Conservation (phyloP, 1,140 invertebrate genomes). For the Radopholus similis region DNA sequence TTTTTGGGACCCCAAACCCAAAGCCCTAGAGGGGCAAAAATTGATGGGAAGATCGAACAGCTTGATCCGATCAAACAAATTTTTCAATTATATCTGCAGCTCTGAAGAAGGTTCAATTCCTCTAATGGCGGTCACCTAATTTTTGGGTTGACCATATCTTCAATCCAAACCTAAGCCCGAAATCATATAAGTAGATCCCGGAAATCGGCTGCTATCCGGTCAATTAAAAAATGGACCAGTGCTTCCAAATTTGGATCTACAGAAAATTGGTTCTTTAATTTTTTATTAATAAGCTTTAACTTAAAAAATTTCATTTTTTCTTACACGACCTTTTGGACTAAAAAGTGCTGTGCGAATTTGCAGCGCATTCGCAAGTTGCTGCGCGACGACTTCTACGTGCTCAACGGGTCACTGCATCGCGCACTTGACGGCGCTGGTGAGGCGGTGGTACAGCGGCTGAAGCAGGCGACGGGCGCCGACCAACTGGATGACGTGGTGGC, state of each 20-base stretch:
- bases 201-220: too few species aligned
- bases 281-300: background rate
- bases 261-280: background rate
- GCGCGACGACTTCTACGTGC: conserved; percentile 28
- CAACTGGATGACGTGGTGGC: conserved; percentile 27
- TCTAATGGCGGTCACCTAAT: too few species aligned
- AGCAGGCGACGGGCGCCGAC: conserved; percentile 25
- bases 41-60: too few species aligned
- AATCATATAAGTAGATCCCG: background rate
- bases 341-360: conserved; percentile 9
- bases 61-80: too few species aligned
- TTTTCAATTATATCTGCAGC: too few species aligned
- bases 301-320: background rate
- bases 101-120: too few species aligned
- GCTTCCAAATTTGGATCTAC: background rate
- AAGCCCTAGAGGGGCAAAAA: too few species aligned
- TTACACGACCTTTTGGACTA: background rate
- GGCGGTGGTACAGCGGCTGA: conserved; percentile 23
- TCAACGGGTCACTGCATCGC: conserved; percentile 23
- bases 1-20: background rate
- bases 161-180: too few species aligned
- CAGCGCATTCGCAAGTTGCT: conserved; percentile 37
- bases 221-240: too few species aligned
- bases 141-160: too few species aligned
- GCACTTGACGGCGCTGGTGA: conserved; percentile 26